These are phyloP conservation scores for Ormyrus labotus DNA, from an alignment of 2,888 invertebrate genomes.

Conservation along the genomic window DNA sequence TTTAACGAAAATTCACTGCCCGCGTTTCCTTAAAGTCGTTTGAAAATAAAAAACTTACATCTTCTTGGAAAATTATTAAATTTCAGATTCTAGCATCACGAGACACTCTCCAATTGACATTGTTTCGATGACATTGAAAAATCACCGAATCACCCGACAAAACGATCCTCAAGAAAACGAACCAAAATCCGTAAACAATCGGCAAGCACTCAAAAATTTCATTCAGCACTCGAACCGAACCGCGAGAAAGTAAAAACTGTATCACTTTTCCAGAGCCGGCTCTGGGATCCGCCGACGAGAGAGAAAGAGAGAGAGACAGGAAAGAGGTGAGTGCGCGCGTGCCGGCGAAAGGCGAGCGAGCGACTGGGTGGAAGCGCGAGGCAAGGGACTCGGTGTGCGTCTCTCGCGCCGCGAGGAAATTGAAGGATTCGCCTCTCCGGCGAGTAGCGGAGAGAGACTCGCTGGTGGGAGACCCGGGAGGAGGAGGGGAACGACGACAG, in stretches of 20 bases:
- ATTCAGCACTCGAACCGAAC: background rate
- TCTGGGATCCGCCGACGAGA: background rate
- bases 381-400: no score
- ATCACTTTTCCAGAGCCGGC: background rate
- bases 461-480: background rate
- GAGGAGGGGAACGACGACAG: background rate
- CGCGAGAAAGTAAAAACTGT: background rate
- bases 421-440: conserved; percentile 30
- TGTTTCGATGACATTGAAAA: no score
- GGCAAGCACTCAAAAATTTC: no score
- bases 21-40: no score
- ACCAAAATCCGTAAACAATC: no score
- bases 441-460: conserved; percentile 29
- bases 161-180: no score
- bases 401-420: background rate
- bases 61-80: no score
- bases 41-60: no score
- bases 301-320: background rate
- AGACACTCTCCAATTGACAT: no score
- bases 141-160: no score
- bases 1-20: no score
- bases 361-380: background rate
- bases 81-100: no score
- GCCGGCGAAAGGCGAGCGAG: conserved; percentile 33
- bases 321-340: background rate